Evolutionary conservation across 1,140 invertebrate genomes (phyloP).

Genomic region (Diabrotica undecimpunctata): DNA sequence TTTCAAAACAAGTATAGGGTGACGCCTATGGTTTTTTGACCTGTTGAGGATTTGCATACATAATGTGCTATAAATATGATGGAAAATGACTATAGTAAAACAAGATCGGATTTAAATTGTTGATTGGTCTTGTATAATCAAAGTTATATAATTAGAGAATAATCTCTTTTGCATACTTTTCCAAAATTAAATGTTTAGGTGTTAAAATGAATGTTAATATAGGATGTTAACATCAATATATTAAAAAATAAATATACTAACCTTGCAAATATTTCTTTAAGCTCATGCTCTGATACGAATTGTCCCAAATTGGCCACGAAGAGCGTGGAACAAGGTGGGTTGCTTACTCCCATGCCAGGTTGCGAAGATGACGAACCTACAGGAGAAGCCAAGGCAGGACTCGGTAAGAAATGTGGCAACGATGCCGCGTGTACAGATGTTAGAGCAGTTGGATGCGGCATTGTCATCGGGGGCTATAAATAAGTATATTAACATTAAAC

Average conservation of each 20-base stretch:
- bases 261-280: constrained; percentile 97
- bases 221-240: too few species aligned
- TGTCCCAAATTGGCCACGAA: constrained; percentile 96
- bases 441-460: constrained; percentile 75
- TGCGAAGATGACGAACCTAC: constrained; percentile 77
- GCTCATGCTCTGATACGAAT: constrained; percentile 93
- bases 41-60: too few species aligned
- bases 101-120: too few species aligned
- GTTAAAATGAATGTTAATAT: too few species aligned
- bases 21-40: too few species aligned
- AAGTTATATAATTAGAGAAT: too few species aligned
- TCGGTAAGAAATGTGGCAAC: constrained; percentile 72
- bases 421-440: constrained; percentile 75
- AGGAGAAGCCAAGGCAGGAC: constrained; percentile 80
- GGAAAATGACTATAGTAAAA: too few species aligned
- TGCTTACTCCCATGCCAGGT: constrained; percentile 58
- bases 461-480: constrained; percentile 62
- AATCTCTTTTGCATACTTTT: too few species aligned
- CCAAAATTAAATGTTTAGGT: too few species aligned
- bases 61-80: too few species aligned
- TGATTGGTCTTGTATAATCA: too few species aligned
- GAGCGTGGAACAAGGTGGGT: constrained; percentile 91
- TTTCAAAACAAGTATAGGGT: too few species aligned
- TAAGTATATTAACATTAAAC: constrained; percentile 8
- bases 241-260: constrained; percentile 51